Conservation (phyloP, 2,113 vertebrate genomes). For the Syngnathus scovelli region DNA sequence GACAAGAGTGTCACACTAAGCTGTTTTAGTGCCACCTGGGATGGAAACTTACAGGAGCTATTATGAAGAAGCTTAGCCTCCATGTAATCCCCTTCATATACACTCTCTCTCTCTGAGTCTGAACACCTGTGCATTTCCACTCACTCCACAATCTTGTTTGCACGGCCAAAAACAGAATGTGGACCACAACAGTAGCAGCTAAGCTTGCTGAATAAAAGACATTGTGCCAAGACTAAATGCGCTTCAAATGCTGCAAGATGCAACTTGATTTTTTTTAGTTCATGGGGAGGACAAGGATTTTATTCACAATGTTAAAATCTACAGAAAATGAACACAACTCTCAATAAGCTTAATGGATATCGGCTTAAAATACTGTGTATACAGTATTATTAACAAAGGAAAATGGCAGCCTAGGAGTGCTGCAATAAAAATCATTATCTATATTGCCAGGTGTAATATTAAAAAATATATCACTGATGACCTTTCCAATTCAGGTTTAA, state of each 20-base stretch:
- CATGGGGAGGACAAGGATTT: neutral
- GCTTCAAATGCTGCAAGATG: neutral
- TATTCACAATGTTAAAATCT: neutral
- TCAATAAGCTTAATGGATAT: neutral
- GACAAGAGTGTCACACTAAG: conserved; percentile 43
- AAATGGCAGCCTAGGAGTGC: neutral
- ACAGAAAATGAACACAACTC: neutral
- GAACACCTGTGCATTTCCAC: conserved; percentile 47
- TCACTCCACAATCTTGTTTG: conserved; percentile 22
- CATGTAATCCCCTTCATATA: conserved; percentile 49
- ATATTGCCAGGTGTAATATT: neutral
- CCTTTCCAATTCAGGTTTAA: too few relatives aligned
- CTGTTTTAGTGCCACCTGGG: conserved; percentile 52
- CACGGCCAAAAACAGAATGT: neutral
- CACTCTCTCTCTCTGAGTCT: conserved; percentile 8
- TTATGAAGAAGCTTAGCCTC: conserved; percentile 53
- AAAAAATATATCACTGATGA: neutral
- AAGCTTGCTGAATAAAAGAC: neutral
- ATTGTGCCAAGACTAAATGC: neutral
- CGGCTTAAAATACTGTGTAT: neutral
- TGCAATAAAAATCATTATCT: neutral
- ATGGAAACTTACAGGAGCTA: conserved; percentile 56
- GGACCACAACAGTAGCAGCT: neutral
- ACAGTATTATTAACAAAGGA: neutral
- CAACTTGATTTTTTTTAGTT: neutral